Percentiles rank a stretch among this genome's conserved stretches.
phyloP scores from a whole-genome alignment of 1,140 invertebrate species.

The Capitella teleta region DNA sequence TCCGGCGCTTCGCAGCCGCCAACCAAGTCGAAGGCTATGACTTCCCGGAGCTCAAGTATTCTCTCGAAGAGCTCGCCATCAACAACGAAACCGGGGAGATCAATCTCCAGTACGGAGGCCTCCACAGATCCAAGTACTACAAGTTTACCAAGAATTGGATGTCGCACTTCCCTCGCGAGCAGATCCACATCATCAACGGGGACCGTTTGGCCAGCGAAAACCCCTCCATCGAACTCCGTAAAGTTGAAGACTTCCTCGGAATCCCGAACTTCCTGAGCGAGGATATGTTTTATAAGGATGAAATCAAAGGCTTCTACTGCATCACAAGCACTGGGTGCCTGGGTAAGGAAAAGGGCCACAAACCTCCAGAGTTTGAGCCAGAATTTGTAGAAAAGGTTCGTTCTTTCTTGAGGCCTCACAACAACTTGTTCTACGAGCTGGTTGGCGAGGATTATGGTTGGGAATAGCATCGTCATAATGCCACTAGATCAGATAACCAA shows the following conservation, averaged over 20 bases:
- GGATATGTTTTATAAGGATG: conserved; percentile 36
- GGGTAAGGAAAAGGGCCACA: no score
- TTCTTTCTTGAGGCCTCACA: no score
- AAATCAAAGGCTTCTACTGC: conserved; percentile 43
- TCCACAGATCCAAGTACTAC: conserved; percentile 34
- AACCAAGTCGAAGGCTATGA: conserved; percentile 10
- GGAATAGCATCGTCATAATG: no score
- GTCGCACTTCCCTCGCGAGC: conserved; percentile 24
- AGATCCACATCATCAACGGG: conserved; percentile 36
- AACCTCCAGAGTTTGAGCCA: no score
- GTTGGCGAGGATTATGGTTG: no score
- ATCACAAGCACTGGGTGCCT: no score
- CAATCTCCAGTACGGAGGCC: conserved; percentile 26
- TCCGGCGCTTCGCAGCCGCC: conserved; percentile 52
- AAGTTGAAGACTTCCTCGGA: conserved; percentile 31
- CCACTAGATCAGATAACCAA: no score
- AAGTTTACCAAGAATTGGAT: conserved; percentile 30
- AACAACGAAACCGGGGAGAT: conserved; percentile 23
- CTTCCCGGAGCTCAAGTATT: conserved; percentile 1
- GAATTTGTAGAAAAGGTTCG: no score
- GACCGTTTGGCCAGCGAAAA: conserved; percentile 28
- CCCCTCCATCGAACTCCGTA: conserved; percentile 25
- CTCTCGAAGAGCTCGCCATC: conserved; percentile 29
- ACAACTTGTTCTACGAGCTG: no score
- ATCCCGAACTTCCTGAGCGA: conserved; percentile 21